Evolutionary conservation across 2,797 vertebrate species (phyloP).

Genomic region (Neoniphon sammara): DNA sequence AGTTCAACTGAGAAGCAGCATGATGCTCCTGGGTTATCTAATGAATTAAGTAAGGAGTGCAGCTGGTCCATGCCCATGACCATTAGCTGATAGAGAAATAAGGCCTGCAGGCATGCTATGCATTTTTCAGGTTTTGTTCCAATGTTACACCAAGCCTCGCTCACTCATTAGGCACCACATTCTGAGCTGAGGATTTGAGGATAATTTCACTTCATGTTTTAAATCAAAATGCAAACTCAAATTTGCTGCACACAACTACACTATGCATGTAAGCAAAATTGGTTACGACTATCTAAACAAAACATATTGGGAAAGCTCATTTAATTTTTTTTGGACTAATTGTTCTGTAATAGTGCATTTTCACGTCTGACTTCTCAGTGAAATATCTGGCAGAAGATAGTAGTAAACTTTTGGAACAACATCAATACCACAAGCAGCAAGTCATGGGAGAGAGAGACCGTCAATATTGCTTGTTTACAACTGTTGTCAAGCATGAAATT

Average conservation of each 20-base stretch:
- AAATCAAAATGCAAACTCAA: conserved; percentile 49
- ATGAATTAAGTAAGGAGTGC: conserved; percentile 71
- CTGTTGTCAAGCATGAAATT: neutral
- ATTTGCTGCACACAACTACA: conserved; percentile 25
- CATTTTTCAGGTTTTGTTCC: conserved; percentile 76
- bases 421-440: conserved; percentile 9
- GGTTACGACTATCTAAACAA: too few relatives aligned
- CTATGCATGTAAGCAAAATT: neutral
- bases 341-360: conserved; percentile 12
- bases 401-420: neutral
- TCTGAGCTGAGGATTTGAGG: conserved; percentile 20
- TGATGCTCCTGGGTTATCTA: conserved; percentile 56
- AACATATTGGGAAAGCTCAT: conserved; percentile 1
- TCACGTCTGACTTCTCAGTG: neutral
- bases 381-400: neutral
- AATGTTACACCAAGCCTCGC: conserved; percentile 40
- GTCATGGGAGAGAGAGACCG: neutral
- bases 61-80: conserved; percentile 72
- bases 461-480: neutral
- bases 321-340: conserved; percentile 21
- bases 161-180: conserved; percentile 64
- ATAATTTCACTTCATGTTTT: conserved; percentile 57
- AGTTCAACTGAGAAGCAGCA: conserved; percentile 41
- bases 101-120: conserved; percentile 73
- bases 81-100: conserved; percentile 79